Percentiles rank a stretch among this genome's conserved stretches.
phyloP scores from a whole-genome alignment of 1,140 invertebrate species.

The Pseudomyrmex sp. region DNA sequence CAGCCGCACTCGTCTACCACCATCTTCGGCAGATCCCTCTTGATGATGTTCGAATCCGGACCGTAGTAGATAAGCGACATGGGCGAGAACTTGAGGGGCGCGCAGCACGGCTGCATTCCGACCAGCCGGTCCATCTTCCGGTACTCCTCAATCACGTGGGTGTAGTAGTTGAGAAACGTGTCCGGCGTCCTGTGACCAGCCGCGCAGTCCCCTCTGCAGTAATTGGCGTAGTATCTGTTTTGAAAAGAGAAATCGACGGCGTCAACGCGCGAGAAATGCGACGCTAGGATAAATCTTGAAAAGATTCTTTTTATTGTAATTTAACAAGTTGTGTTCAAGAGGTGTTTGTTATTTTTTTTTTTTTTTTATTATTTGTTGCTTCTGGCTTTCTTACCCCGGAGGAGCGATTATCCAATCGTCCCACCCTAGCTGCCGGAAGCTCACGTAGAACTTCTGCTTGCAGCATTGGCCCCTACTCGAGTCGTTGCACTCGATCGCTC shows the following conservation, averaged over 20 bases:
- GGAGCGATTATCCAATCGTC: slow-evolving; percentile 98
- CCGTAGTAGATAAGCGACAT: slow-evolving; percentile 98
- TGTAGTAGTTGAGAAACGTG: slow-evolving; percentile 94
- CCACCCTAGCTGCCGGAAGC: slow-evolving; percentile 96
- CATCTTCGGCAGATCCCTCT: slow-evolving; percentile 97
- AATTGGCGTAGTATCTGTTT: slow-evolving; percentile 95
- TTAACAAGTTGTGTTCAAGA: background rate
- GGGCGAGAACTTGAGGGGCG: slow-evolving; percentile 96
- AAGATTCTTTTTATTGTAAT: background rate
- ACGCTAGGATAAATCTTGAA: background rate
- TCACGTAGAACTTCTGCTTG: slow-evolving; percentile 96
- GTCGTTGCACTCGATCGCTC: slow-evolving; percentile 93
- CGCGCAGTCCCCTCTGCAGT: slow-evolving; percentile 95
- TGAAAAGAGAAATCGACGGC: background rate
- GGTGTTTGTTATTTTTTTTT: background rate
- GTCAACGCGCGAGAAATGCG: background rate
- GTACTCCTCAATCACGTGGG: slow-evolving; percentile 95
- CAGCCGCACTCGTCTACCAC: slow-evolving; percentile 98
- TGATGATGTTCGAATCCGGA: slow-evolving; percentile 95
- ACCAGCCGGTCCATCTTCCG: slow-evolving; percentile 90
- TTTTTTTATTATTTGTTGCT: slow-evolving; percentile 1
- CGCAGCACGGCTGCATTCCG: slow-evolving; percentile 95
- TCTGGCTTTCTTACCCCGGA: slow-evolving; percentile 84
- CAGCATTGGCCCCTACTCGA: slow-evolving; percentile 93
- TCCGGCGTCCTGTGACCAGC: slow-evolving; percentile 91